phyloP scores from a whole-genome alignment of 1,140 invertebrate genomes.

The Nomia melanderi region DNA sequence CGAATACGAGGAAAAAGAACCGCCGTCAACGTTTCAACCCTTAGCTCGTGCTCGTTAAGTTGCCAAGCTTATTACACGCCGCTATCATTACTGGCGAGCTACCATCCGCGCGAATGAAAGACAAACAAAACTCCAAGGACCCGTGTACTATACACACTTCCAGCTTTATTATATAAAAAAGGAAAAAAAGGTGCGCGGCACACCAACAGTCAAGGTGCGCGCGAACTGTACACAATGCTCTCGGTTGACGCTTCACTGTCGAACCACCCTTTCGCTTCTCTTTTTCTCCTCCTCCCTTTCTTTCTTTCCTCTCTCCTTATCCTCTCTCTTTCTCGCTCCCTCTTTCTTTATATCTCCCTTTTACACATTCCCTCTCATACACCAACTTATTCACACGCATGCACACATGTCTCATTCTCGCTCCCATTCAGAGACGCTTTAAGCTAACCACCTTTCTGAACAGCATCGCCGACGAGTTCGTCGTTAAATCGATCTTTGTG shows the following conservation, averaged over 20 bases:
- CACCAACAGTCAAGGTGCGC: slow-evolving; percentile 6
- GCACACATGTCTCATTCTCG: slow-evolving; percentile 22
- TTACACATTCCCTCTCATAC: no score
- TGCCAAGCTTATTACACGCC: slow-evolving; percentile 31
- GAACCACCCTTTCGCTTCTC: slow-evolving; percentile 6
- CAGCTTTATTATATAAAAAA: slow-evolving; percentile 74
- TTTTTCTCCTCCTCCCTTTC: neutral
- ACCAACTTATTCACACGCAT: neutral
- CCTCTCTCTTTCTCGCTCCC: neutral
- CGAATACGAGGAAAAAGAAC: neutral
- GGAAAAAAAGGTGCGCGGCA: slow-evolving; percentile 1
- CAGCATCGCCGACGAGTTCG: slow-evolving; percentile 32
- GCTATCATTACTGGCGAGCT: slow-evolving; percentile 21
- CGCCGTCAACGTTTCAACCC: slow-evolving; percentile 31
- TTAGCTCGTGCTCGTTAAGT: slow-evolving; percentile 23
- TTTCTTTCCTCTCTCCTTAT: no score
- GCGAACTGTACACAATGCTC: slow-evolving; percentile 32
- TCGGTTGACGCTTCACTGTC: slow-evolving; percentile 14
- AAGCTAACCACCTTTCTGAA: slow-evolving; percentile 38
- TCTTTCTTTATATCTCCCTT: no score
- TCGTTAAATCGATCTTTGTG: slow-evolving; percentile 45
- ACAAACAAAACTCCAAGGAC: slow-evolving; percentile 27
- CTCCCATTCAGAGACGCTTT: slow-evolving; percentile 21
- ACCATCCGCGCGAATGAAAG: slow-evolving; percentile 19
- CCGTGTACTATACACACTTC: slow-evolving; percentile 21